Conservation (phyloP, 2,113 vertebrate genomes). For the Ammospiza caudacuta region DNA sequence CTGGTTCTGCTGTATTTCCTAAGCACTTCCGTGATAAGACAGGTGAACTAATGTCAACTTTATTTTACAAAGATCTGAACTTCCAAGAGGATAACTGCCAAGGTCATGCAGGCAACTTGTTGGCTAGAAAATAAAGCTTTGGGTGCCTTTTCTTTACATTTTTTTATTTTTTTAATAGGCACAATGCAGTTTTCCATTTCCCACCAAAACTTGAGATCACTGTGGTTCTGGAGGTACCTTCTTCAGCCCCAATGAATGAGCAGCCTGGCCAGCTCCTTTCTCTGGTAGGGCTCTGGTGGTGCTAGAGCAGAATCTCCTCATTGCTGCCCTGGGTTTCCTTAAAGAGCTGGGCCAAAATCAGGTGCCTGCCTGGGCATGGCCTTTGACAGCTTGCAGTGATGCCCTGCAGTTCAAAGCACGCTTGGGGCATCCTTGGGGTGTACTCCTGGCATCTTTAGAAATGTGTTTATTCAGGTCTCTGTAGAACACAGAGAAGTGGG, state of each 20-base stretch:
- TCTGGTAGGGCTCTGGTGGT: neutral
- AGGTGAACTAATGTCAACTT: neutral
- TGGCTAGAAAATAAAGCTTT: neutral
- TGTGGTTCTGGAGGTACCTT: neutral
- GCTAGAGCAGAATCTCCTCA: neutral
- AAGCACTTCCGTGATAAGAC: neutral
- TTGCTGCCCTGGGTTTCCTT: neutral
- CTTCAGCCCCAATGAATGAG: neutral
- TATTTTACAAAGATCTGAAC: neutral
- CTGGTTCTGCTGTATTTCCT: neutral
- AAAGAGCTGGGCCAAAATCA: neutral
- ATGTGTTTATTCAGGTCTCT: neutral
- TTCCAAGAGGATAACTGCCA: neutral
- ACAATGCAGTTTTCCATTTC: no score
- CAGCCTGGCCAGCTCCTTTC: neutral
- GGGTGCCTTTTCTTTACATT: neutral
- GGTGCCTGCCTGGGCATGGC: neutral
- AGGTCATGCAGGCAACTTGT: neutral
- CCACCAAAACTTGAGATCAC: neutral
- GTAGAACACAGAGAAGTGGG: neutral
- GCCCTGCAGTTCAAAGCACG: neutral
- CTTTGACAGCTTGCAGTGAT: neutral
- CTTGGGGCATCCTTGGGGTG: neutral
- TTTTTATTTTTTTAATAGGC: rapidly evolving
- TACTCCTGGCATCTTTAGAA: neutral